Conservation (phyloP, 23 tunicate genomes). For the Ascidia mentula region DNA sequence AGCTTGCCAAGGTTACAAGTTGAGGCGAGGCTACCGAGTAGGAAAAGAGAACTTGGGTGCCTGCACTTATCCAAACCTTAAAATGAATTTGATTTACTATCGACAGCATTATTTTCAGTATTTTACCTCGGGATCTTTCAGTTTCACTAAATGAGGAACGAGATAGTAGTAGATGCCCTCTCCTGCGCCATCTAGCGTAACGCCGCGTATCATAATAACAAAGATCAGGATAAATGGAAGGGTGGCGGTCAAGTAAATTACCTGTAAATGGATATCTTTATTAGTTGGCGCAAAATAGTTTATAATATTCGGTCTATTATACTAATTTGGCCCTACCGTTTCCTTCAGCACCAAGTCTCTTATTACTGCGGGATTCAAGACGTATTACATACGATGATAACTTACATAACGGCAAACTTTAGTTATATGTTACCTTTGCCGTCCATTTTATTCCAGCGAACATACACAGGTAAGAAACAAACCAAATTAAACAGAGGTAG, state of each 20-base stretch:
- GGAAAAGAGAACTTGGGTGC: neutral
- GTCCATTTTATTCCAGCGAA: neutral
- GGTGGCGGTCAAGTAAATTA: neutral
- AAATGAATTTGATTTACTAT: no score
- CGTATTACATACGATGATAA: no score
- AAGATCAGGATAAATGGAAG: neutral
- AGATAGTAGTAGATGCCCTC: neutral
- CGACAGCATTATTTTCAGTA: no score
- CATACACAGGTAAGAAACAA: neutral
- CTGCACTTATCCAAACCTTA: neutral
- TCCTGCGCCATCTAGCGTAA: neutral
- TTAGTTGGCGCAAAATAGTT: no score
- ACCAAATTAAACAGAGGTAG: neutral
- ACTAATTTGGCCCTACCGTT: no score
- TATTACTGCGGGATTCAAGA: no score
- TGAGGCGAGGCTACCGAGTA: neutral
- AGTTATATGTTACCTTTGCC: conserved; percentile 1
- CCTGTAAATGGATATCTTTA: neutral
- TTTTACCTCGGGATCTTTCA: neutral
- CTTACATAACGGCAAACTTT: no score
- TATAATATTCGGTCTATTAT: no score
- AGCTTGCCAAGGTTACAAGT: neutral
- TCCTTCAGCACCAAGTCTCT: no score
- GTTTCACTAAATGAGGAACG: neutral
- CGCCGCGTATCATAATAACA: neutral